These are phyloP conservation scores for Neomorphus geoffroyi DNA, from an alignment of 2,797 vertebrate genomes.

Conservation along the genomic window DNA sequence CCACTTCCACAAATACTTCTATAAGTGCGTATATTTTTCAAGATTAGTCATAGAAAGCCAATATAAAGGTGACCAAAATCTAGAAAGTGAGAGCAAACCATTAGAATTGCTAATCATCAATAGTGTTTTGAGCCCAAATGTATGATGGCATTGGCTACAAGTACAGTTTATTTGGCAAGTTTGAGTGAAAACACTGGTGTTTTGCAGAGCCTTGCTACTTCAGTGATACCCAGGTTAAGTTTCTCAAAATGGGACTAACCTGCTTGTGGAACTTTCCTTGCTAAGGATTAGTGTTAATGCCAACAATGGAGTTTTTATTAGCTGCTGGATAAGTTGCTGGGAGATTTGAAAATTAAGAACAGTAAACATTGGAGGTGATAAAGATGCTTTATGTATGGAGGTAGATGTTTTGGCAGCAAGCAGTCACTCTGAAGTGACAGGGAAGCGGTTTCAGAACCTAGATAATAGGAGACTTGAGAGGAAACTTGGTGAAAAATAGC, in stretches of 20 bases:
- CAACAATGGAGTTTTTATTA: background rate
- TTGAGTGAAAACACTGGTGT: background rate
- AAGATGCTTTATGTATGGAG: background rate
- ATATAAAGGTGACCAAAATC: background rate
- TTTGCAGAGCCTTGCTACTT: background rate
- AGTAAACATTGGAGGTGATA: background rate
- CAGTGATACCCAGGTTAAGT: background rate
- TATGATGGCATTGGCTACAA: background rate
- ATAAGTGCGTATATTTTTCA: background rate
- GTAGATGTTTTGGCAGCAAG: background rate
- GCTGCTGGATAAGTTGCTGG: conserved; percentile 7
- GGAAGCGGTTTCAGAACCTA: background rate
- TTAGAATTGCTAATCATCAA: background rate
- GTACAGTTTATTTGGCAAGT: background rate
- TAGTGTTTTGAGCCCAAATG: background rate
- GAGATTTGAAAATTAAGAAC: conserved; percentile 31
- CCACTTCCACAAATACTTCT: background rate
- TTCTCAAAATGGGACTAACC: conserved; percentile 2
- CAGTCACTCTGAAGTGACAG: background rate
- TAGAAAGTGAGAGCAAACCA: background rate
- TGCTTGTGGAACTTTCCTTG: background rate
- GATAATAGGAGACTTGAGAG: background rate
- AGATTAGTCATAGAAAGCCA: background rate
- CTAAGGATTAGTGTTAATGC: background rate
- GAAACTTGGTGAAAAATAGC: background rate